Conservation (phyloP, 1,140 invertebrate species). For the Sitobion miscanthi region DNA sequence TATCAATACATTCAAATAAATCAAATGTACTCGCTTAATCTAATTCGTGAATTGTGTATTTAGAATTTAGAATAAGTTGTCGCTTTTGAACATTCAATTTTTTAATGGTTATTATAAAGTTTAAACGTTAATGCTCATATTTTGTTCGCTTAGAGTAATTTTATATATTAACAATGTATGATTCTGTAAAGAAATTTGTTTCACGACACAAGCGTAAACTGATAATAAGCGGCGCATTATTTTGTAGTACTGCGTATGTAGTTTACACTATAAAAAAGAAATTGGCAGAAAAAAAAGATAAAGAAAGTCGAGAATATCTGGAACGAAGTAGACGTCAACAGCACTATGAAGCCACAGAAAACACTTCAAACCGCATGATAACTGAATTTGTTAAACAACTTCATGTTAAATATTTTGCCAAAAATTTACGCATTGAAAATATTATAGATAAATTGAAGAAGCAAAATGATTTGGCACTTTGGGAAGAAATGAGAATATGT, state of each 20-base stretch:
- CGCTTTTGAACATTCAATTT: not conserved
- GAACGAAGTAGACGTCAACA: conserved; percentile 50
- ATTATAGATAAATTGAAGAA: conserved; percentile 50
- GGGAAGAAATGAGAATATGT: conserved; percentile 49
- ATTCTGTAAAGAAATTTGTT: conserved; percentile 46
- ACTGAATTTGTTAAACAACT: conserved; percentile 39
- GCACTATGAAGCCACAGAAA: conserved; percentile 46
- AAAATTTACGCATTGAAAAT: conserved; percentile 46
- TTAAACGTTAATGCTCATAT: not conserved
- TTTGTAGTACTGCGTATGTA: conserved; percentile 41
- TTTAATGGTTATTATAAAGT: not conserved
- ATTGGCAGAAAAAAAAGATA: conserved; percentile 42
- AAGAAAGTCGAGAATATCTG: conserved; percentile 31
- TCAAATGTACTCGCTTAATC: not conserved
- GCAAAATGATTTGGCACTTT: conserved; percentile 29
- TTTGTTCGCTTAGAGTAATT: not conserved
- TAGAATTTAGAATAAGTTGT: not conserved
- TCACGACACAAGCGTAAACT: conserved; percentile 45
- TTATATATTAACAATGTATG: conserved; percentile 27
- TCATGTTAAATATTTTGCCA: conserved; percentile 46
- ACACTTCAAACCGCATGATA: conserved; percentile 44
- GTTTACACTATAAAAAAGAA: conserved; percentile 35
- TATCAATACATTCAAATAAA: not conserved
- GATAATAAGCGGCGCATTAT: conserved; percentile 23
- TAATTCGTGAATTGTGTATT: not conserved